Evolutionary conservation across 2,888 invertebrate species (phyloP).

Genomic region (Lasioglossum calceatum): DNA sequence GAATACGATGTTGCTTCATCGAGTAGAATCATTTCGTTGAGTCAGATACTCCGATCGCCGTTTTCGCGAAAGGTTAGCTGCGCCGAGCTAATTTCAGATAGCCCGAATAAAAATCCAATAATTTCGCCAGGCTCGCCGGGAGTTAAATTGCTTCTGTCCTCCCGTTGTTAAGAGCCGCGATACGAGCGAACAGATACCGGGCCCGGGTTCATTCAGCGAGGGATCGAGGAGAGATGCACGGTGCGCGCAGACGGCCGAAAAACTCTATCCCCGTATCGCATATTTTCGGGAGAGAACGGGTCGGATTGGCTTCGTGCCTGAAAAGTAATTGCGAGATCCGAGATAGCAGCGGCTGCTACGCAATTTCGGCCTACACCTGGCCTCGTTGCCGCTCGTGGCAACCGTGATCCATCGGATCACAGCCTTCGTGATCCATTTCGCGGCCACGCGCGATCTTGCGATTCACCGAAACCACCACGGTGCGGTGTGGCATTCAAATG

Average conservation of each 20-base stretch:
- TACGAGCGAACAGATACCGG: constrained; percentile 8
- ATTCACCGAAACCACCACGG: background rate
- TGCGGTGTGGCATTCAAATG: background rate
- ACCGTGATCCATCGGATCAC: background rate
- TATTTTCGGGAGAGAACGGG: constrained; percentile 66
- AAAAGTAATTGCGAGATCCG: constrained; percentile 75
- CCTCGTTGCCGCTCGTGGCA: constrained; percentile 20
- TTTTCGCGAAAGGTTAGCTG: background rate
- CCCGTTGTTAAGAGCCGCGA: constrained; percentile 27
- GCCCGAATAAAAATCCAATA: background rate
- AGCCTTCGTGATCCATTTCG: constrained; percentile 27
- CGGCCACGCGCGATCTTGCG: background rate
- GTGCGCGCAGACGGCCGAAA: constrained; percentile 25
- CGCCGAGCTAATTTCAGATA: background rate
- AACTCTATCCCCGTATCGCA: constrained; percentile 53
- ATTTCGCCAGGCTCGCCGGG: background rate
- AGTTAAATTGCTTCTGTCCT: constrained; percentile 22
- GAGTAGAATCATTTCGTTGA: too few species aligned
- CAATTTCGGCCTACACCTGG: constrained; percentile 71
- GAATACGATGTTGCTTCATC: too few species aligned
- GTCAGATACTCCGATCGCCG: background rate
- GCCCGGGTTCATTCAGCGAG: background rate
- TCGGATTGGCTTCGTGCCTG: constrained; percentile 69
- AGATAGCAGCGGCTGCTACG: constrained; percentile 69
- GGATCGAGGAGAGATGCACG: background rate